A percentile compares a stretch with the other conserved stretches of the same genome.
Conservation (phyloP, 1,140 invertebrate genomes). For the Teleogryllus occipitalis region DNA sequence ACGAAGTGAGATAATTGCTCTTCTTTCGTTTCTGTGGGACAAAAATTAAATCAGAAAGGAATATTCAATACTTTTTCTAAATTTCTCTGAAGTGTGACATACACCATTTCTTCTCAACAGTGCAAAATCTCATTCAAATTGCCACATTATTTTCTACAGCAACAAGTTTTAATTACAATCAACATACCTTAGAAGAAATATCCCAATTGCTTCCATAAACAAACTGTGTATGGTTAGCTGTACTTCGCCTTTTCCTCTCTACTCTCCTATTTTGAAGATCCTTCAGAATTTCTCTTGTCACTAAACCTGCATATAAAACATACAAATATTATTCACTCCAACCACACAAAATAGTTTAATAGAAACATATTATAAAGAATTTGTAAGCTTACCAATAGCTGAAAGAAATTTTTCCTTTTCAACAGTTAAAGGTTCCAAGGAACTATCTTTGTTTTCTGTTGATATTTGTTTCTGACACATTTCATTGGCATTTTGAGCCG, state of each 20-base stretch:
- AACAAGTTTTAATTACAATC: neutral
- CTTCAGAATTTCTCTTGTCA: conserved; percentile 35
- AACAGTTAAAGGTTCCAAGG: neutral
- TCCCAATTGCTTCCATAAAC: conserved; percentile 37
- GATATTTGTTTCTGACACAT: neutral
- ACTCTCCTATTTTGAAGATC: conserved; percentile 43
- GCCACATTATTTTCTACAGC: neutral
- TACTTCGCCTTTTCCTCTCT: conserved; percentile 45
- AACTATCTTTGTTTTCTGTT: neutral
- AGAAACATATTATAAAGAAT: neutral
- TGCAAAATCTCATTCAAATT: neutral
- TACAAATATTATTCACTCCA: neutral
- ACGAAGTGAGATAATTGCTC: conserved; percentile 11
- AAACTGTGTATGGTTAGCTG: conserved; percentile 44
- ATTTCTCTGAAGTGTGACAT: neutral
- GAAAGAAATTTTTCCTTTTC: neutral
- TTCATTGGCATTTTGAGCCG: neutral
- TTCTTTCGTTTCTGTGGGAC: conserved; percentile 16
- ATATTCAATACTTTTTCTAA: neutral
- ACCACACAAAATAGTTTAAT: neutral
- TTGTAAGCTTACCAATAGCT: neutral
- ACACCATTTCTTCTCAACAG: neutral
- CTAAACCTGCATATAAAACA: conserved; percentile 32
- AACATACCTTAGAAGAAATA: conserved; percentile 13
- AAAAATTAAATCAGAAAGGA: neutral